phyloP scores from a whole-genome alignment of 2,888 invertebrate species.

The Microdon myrmicae region DNA sequence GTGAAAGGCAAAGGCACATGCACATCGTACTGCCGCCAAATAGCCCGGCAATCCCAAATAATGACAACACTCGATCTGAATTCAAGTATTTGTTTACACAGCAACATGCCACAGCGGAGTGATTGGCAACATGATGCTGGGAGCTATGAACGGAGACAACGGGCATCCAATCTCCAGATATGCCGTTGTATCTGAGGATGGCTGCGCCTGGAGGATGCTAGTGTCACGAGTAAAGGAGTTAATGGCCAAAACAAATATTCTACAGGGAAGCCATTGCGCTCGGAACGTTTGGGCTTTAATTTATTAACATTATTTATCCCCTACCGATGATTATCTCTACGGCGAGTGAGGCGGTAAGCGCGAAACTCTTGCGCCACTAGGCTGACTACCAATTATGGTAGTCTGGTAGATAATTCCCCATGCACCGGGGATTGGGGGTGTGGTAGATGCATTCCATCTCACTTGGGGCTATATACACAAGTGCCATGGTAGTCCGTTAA shows the following conservation, averaged over 20 bases:
- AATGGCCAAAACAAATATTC: conserved; percentile 38
- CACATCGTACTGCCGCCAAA: too few species aligned
- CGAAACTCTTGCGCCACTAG: conserved; percentile 15
- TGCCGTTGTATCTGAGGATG: conserved; percentile 13
- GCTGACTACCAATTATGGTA: conserved; percentile 44
- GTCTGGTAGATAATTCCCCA: conserved; percentile 21
- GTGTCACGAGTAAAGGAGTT: conserved; percentile 3
- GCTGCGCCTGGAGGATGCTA: too few species aligned
- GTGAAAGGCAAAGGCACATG: conserved; percentile 45
- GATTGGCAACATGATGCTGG: conserved; percentile 34
- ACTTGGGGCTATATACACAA: conserved; percentile 20
- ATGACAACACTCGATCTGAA: conserved; percentile 32
- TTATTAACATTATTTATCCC: conserved; percentile 51
- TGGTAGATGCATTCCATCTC: conserved; percentile 26
- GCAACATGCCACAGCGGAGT: conserved; percentile 1
- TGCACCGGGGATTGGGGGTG: conserved; percentile 2
- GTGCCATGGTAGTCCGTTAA: conserved; percentile 35
- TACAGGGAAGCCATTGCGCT: conserved; percentile 29
- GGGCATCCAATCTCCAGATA: background rate
- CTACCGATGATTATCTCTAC: conserved; percentile 40
- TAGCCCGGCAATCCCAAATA: conserved; percentile 30
- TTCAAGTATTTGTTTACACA: conserved; percentile 40
- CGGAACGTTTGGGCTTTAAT: conserved; percentile 43
- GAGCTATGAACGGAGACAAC: conserved; percentile 18
- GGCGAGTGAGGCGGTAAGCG: conserved; percentile 14